Conservation (phyloP, 2,888 invertebrate species). For the Bellardia pandia region DNA sequence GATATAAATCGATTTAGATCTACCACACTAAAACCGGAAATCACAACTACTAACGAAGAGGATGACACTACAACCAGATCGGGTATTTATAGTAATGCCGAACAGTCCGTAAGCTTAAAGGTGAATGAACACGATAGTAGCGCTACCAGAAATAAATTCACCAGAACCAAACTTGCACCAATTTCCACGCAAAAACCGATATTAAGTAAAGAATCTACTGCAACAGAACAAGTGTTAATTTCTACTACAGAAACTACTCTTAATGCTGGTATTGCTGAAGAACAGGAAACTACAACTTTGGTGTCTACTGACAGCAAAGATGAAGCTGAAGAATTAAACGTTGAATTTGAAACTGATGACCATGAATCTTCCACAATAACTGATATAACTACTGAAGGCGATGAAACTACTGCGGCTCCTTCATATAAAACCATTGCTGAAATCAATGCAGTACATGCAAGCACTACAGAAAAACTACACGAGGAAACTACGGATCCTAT, state of each 20-base stretch:
- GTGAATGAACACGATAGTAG: neutral
- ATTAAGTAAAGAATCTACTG: neutral
- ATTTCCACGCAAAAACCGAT: neutral
- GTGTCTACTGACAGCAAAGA: slow-evolving; percentile 62
- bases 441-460: neutral
- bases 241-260: neutral
- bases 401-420: neutral
- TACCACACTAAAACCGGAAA: neutral
- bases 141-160: neutral
- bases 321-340: slow-evolving; percentile 12
- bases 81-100: neutral
- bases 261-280: neutral
- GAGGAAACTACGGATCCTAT: neutral
- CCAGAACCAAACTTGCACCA: neutral
- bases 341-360: slow-evolving; percentile 1
- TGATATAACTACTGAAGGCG: neutral
- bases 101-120: neutral
- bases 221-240: neutral
- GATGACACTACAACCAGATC: neutral
- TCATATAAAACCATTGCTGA: neutral
- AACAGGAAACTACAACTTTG: neutral
- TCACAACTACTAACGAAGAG: neutral
- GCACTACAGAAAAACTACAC: neutral
- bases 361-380: neutral
- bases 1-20: neutral